Conservation (phyloP, 1,140 invertebrate species). For the Hestina assimilis region DNA sequence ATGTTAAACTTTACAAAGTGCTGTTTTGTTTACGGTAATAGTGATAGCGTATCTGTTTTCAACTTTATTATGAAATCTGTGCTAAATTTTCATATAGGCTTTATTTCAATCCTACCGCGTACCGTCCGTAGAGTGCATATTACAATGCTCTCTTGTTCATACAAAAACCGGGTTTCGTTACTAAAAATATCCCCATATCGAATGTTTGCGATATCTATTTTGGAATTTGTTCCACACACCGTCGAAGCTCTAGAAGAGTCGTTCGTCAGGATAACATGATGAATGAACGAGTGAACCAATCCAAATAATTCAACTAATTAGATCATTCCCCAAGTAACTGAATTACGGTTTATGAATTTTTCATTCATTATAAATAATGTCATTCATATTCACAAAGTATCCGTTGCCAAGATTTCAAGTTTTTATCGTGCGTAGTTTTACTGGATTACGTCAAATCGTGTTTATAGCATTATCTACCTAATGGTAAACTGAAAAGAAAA, state of each 20-base stretch:
- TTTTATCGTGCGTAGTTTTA: conserved; percentile 28
- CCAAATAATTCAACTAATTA: background rate
- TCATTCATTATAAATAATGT: conserved; percentile 17
- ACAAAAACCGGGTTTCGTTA: conserved; percentile 73
- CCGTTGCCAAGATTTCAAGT: conserved; percentile 38
- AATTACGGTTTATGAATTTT: conserved; percentile 12
- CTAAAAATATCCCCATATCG: conserved; percentile 75
- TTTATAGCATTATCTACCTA: conserved; percentile 12
- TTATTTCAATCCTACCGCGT: conserved; percentile 51
- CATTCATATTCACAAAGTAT: conserved; percentile 16
- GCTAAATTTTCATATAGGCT: conserved; percentile 33
- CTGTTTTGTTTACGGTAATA: conserved; percentile 20
- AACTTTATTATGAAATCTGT: background rate
- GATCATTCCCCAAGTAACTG: background rate
- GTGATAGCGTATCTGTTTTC: background rate
- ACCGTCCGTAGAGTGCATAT: conserved; percentile 58
- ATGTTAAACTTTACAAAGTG: conserved; percentile 17
- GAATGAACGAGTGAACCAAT: conserved; percentile 8
- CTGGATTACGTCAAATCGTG: conserved; percentile 37
- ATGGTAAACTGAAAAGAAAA: conserved; percentile 3
- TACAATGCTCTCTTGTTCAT: conserved; percentile 60
- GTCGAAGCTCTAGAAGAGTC: conserved; percentile 26
- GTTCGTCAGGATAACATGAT: conserved; percentile 32
- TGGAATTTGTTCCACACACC: conserved; percentile 58
- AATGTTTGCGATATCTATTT: conserved; percentile 77